phyloP scores from a whole-genome alignment of 2,797 vertebrate genomes.

The Hypotaenidia okinawae region DNA sequence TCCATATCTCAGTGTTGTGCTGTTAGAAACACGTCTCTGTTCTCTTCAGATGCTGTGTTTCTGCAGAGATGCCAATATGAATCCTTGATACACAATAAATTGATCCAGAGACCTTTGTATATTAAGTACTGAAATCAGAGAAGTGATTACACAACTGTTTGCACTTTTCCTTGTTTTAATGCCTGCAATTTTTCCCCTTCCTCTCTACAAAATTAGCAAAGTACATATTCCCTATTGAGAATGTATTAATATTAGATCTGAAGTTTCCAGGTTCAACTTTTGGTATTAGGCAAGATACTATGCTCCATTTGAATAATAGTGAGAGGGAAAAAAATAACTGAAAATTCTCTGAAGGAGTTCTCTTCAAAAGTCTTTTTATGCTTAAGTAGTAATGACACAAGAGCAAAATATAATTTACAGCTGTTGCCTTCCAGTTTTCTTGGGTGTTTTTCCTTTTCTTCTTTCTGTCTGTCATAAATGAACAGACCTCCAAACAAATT shows the following conservation, averaged over 20 bases:
- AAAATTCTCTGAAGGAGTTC: not conserved
- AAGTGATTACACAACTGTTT: not conserved
- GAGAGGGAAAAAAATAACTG: not conserved
- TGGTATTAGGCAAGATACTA: not conserved
- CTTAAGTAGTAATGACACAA: not conserved
- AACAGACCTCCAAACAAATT: not conserved
- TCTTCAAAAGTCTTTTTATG: not conserved
- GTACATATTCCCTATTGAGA: not conserved
- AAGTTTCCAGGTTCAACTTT: not conserved
- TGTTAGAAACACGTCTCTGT: not conserved
- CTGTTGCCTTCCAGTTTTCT: not conserved
- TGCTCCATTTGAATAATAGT: not conserved
- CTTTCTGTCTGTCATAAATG: not conserved
- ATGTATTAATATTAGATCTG: not conserved
- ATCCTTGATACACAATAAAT: not conserved
- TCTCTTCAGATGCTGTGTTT: not conserved
- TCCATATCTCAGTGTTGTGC: not conserved
- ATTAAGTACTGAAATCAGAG: not conserved
- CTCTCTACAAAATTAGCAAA: not conserved
- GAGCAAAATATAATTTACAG: not conserved
- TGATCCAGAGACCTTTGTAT: not conserved
- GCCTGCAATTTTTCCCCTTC: not conserved
- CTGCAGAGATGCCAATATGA: not conserved
- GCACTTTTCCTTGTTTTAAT: not conserved
- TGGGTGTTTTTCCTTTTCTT: not conserved